Evolutionary conservation across 2,888 invertebrate genomes (phyloP), one percentile per base, ranked within the genome.

Genomic region (Anodontia alba): DNA sequence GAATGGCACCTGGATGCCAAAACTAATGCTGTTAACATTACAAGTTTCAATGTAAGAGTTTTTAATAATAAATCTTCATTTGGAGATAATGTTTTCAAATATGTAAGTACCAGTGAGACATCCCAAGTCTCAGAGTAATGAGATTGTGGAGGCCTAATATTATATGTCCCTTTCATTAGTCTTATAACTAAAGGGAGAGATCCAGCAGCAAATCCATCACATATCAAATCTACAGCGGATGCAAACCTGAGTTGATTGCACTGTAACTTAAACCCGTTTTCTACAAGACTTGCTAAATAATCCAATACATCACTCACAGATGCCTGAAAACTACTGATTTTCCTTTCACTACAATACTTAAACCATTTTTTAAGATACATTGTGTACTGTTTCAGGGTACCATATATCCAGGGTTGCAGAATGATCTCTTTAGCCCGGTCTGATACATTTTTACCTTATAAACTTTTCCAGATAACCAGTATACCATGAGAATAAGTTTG

Each of bases 171-270:
- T 23, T 62, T 76, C 69, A 76, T 70, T 42, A 76, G 49, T 33
- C 62, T 31, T 1, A 54, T 46, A 23, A 76, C 76, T 15, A 54
- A 20, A 12, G 76, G 76, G 38, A 69, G 51, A 1, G 36, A 29
- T 20, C 76, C 70, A 36, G 54, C 38, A 51, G 42, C 12, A 33
- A 68, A 49, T 38, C 69, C 54, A 70, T 76, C 76, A 26, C 12
- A 7, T 7, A 57, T 10, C 2, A 70, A 1, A 15, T 51, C 69
- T 26, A 76, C 1, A 1, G 76, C 36, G 20, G 76, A 76, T 17
- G 69, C 20, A 23, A 69, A 68, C 7, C 76, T 42, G 76, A n/a
- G 57, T 76, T 76, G 20, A 76, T 76, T 23, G 76, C 51, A 69
- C 70, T 70, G 33, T 76, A 76, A 42, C 57, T 62, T 38, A n/a